These are phyloP conservation scores for Aleadryas rufinucha DNA, from an alignment of 2,113 vertebrate genomes.

Conservation along the genomic window DNA sequence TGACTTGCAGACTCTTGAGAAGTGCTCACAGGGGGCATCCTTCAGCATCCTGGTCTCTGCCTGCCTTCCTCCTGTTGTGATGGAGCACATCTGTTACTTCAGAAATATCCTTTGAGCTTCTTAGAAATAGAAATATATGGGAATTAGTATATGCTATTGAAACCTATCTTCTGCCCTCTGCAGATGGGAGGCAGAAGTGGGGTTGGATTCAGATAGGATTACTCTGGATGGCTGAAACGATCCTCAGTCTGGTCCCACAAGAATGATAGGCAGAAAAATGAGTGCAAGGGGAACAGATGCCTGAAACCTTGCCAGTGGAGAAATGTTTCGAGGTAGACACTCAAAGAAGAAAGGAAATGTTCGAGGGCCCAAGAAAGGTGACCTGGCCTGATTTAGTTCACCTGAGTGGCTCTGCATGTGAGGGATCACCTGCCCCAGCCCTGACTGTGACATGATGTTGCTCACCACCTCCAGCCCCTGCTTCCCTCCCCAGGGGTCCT, in stretches of 20 bases:
- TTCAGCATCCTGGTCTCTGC: not conserved
- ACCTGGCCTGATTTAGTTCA: not conserved
- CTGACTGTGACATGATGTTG: not conserved
- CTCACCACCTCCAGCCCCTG: not conserved
- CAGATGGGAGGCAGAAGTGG: not conserved
- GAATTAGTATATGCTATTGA: not conserved
- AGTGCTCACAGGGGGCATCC: not conserved
- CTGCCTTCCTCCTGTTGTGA: not conserved
- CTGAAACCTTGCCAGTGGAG: not conserved
- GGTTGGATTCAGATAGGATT: not conserved
- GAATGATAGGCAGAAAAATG: not conserved
- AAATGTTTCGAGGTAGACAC: not conserved
- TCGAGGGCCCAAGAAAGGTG: not conserved
- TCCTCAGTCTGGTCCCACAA: not conserved
- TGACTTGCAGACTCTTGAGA: not conserved
- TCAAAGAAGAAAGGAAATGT: not conserved
- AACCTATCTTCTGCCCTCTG: not conserved
- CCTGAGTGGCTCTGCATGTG: not conserved
- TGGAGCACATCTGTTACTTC: not conserved
- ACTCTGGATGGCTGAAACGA: not conserved
- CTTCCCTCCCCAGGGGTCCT: not conserved
- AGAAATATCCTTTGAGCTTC: not conserved
- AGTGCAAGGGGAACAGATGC: not conserved
- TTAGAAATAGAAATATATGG: not conserved
- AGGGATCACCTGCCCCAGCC: not conserved